Base-by-base conservation (phyloP, 1,140 invertebrate genomes). In the Drosophila ercepeae region DNA sequence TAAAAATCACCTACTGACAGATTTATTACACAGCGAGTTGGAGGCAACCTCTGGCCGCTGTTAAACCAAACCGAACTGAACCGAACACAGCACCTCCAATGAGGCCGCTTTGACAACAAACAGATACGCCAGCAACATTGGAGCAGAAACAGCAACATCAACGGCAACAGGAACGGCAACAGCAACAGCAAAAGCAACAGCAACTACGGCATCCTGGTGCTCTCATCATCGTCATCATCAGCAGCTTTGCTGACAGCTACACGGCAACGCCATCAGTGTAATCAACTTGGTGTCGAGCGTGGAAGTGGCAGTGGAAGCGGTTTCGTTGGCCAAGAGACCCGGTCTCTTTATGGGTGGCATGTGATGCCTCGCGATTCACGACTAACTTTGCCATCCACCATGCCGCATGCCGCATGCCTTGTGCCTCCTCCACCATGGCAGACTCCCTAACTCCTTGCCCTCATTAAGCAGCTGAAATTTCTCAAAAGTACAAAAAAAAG, bases 1-100 rank as follows among this genome's bases (percentile, higher is more conserved):
- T 86, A 88, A 86, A 86, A 86, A 86, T 89, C 82, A 86, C 82
- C 83, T 86, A 82, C 83, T 86, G 82, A 86, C 83, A 86, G 78
- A 86, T 89, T 86, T 89, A 86, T 89, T 86, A 86, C 82, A 88
- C 78, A 73, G 58, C 68, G 51, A 75, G 75, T 52, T 50, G 60
- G 77, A 55, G 60, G 48, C 68, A 82, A 67, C 60, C 68, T 54
- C 68, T 73, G 74, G 54, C 69, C 64, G 55, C 41, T 41, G 51
- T 55, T 61, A 64, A 58, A 27, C 50, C 42, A 29, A 46, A 13
- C 41, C 29, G 42, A 25, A 42, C 36, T 32, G 53, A 36, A 18
- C 55, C 32, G 34, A 53, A 41, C 19, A 41, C 19, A 53, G 50
- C 32, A 29, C 49, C 50, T 25, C 42, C 65, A 53, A 54, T 59